These are phyloP conservation scores for Octonoba sinensis DNA, from an alignment of 2,888 invertebrate species.

Conservation along the genomic window DNA sequence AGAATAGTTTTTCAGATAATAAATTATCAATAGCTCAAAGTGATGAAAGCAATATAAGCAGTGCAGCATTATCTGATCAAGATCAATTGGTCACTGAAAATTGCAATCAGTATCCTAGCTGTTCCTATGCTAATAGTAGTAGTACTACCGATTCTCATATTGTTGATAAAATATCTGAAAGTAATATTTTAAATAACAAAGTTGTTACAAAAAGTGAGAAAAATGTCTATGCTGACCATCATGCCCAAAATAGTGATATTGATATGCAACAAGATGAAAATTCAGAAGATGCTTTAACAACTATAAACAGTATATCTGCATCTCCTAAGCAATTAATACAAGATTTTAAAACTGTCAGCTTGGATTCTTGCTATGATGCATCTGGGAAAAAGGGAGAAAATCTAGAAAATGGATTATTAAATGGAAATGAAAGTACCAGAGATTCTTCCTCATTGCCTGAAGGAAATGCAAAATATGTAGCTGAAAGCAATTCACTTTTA, in stretches of 20 bases:
- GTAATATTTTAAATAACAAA: slow-evolving; percentile 26
- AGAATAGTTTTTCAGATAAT: slow-evolving; percentile 21
- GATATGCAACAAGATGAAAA: slow-evolving; percentile 44
- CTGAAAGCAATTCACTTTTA: slow-evolving; percentile 33
- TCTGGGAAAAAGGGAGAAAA: slow-evolving; percentile 37
- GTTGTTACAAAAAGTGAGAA: slow-evolving; percentile 6
- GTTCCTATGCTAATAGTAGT: slow-evolving; percentile 21
- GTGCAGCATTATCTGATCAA: slow-evolving; percentile 9
- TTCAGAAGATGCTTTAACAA: slow-evolving; percentile 22
- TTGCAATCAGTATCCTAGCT: slow-evolving; percentile 14
- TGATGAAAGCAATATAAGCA: slow-evolving; percentile 30
- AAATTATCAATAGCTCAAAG: slow-evolving; percentile 10
- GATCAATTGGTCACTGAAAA: slow-evolving; percentile 20
- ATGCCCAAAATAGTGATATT: slow-evolving; percentile 39
- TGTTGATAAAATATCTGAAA: slow-evolving; percentile 30
- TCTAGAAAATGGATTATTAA: background rate
- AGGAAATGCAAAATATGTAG: slow-evolving; percentile 21
- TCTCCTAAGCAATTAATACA: slow-evolving; percentile 36
- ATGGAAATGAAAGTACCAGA: slow-evolving; percentile 33
- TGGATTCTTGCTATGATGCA: slow-evolving; percentile 33
- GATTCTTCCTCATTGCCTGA: slow-evolving; percentile 38
- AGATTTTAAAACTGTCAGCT: slow-evolving; percentile 23
- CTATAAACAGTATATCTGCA: slow-evolving; percentile 20
- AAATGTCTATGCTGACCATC: slow-evolving; percentile 18
- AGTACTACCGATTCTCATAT: slow-evolving; percentile 11